These are phyloP conservation scores for Antitype chi DNA, from an alignment of 2,888 invertebrate genomes.

Conservation along the genomic window DNA sequence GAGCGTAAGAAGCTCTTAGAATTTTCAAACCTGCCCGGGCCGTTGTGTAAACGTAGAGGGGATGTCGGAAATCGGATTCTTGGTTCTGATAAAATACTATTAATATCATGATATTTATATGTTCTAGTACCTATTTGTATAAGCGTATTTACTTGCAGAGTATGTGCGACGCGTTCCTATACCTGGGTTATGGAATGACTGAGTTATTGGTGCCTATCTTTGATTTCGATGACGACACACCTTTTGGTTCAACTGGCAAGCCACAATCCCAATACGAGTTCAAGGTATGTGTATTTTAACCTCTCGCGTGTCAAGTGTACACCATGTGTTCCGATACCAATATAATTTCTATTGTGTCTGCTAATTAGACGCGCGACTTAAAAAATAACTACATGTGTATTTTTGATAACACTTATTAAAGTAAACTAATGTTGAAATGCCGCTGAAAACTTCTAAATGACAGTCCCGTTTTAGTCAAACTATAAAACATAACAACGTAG, in stretches of 20 bases:
- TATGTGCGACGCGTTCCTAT: conserved; percentile 70
- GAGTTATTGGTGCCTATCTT: conserved; percentile 76
- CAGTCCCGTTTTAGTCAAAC: not conserved
- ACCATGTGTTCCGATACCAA: too few species aligned
- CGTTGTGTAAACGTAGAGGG: too few species aligned
- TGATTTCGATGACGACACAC: conserved; percentile 70
- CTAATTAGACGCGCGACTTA: too few species aligned
- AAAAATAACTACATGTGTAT: not conserved
- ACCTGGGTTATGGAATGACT: conserved; percentile 77
- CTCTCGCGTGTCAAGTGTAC: too few species aligned
- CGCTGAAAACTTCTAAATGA: not conserved
- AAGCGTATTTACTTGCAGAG: conserved; percentile 57
- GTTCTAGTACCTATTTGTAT: not conserved
- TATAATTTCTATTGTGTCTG: too few species aligned
- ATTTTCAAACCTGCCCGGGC: too few species aligned
- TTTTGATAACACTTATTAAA: not conserved
- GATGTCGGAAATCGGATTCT: too few species aligned
- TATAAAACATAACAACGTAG: not conserved
- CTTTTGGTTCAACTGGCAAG: conserved; percentile 73
- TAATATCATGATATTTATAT: not conserved
- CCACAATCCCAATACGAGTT: conserved; percentile 69
- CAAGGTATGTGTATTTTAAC: conserved; percentile 62
- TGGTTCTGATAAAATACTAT: not conserved
- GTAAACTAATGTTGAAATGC: not conserved
- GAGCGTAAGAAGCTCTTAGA: too few species aligned